Percentiles rank a stretch among this genome's conserved stretches.
Evolutionary conservation across 2,113 vertebrate genomes (phyloP).

Genomic region (Rousettus leschenaultii): DNA sequence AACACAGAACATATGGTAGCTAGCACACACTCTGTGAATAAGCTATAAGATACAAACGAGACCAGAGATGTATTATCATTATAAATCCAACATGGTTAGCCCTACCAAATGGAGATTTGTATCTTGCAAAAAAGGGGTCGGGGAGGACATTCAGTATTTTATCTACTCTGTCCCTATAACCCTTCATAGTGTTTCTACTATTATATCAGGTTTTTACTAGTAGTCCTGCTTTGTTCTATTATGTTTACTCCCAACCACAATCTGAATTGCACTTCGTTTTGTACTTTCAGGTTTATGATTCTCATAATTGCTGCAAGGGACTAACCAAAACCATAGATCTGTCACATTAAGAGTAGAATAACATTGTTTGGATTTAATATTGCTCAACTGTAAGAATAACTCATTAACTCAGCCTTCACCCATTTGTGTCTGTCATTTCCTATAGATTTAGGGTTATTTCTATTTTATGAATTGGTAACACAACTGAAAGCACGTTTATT

Average conservation of each 20-base stretch:
- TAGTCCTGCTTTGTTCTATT: background rate
- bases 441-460: constrained; percentile 10
- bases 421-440: background rate
- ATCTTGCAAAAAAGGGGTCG: background rate
- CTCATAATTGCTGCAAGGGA: constrained; percentile 11
- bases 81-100: background rate
- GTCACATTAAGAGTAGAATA: background rate
- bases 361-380: constrained; percentile 28
- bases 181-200: background rate
- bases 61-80: background rate
- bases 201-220: background rate
- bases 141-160: background rate
- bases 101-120: background rate
- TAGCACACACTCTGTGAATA: background rate
- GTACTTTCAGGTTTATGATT: background rate
- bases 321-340: background rate
- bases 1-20: background rate
- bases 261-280: constrained; percentile 17
- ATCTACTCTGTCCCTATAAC: background rate
- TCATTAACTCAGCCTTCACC: constrained; percentile 3
- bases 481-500: background rate
- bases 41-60: background rate
- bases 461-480: background rate
- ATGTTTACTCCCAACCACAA: background rate
- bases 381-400: constrained; percentile 10